Percentiles rank a stretch among this genome's conserved stretches.
Conservation (phyloP, 1,140 invertebrate genomes). For the Drosophila neocordata region DNA sequence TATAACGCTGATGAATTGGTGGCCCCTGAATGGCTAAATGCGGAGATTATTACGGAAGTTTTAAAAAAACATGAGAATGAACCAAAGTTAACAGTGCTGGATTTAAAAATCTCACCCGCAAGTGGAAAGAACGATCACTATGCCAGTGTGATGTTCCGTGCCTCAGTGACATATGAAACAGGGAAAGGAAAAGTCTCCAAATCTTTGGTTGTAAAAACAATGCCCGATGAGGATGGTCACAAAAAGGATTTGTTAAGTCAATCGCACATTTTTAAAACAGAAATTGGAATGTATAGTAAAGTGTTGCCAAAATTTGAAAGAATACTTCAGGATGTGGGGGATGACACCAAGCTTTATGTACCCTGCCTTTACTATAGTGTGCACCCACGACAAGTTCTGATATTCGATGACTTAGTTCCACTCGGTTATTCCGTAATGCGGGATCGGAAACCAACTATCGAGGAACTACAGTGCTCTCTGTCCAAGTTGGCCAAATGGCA, state of each 20-base stretch:
- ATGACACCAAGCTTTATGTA: slow-evolving; percentile 38
- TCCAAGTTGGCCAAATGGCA: slow-evolving; percentile 63
- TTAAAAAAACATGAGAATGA: slow-evolving; percentile 35
- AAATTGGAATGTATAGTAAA: slow-evolving; percentile 56
- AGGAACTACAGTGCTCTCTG: slow-evolving; percentile 44
- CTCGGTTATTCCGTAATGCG: slow-evolving; percentile 45
- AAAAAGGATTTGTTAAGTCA: slow-evolving; percentile 56
- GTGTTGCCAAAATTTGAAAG: slow-evolving; percentile 53
- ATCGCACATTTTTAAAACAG: slow-evolving; percentile 48
- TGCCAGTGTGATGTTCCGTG: slow-evolving; percentile 63
- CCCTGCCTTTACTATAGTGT: slow-evolving; percentile 56
- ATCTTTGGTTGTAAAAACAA: slow-evolving; percentile 63
- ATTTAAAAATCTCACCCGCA: slow-evolving; percentile 55
- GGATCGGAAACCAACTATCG: slow-evolving; percentile 24
- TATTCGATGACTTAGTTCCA: slow-evolving; percentile 65
- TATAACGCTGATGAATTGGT: too few relatives aligned
- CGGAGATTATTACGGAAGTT: background rate
- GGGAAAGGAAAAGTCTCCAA: slow-evolving; percentile 1
- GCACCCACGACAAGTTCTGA: slow-evolving; percentile 48
- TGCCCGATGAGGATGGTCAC: slow-evolving; percentile 54
- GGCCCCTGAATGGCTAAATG: too few relatives aligned
- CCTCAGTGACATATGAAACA: slow-evolving; percentile 25
- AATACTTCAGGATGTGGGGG: slow-evolving; percentile 41
- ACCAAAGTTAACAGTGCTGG: slow-evolving; percentile 31
- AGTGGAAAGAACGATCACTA: slow-evolving; percentile 73